These are phyloP conservation scores for Microcebus griseorufus DNA, from an alignment of 2,113 vertebrate genomes.

Conservation along the genomic window DNA sequence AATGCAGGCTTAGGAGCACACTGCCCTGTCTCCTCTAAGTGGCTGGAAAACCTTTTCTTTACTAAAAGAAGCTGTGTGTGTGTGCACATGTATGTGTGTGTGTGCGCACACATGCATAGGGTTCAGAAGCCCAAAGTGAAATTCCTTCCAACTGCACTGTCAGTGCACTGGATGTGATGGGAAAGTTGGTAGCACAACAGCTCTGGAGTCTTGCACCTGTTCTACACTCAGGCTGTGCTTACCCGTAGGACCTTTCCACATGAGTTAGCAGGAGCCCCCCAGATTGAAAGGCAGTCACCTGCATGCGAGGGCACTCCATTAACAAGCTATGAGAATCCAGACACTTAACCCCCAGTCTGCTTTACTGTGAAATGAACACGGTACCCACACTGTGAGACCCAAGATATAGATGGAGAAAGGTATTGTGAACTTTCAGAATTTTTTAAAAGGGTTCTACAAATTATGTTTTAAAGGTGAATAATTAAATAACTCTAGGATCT, in stretches of 20 bases:
- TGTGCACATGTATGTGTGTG: no score
- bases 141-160: not conserved
- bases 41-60: no score
- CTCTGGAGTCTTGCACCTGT: no score
- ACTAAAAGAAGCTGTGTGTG: no score
- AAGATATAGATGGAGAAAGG: accelerated
- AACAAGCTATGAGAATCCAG: not conserved
- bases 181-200: no score
- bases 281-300: not conserved
- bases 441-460: not conserved
- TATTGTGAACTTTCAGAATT: not conserved
- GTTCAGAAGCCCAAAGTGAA: not conserved
- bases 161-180: accelerated
- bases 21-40: accelerated
- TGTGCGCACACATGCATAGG: no score
- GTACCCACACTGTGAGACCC: accelerated
- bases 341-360: not conserved
- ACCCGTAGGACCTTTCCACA: not conserved
- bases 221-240: not conserved
- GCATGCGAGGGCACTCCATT: accelerated
- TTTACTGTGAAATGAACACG: accelerated
- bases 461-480: not conserved
- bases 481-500: not conserved
- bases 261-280: not conserved
- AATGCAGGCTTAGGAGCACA: not conserved